phyloP scores from a whole-genome alignment of 2,888 invertebrate genomes.

The Tinea trinotella region DNA sequence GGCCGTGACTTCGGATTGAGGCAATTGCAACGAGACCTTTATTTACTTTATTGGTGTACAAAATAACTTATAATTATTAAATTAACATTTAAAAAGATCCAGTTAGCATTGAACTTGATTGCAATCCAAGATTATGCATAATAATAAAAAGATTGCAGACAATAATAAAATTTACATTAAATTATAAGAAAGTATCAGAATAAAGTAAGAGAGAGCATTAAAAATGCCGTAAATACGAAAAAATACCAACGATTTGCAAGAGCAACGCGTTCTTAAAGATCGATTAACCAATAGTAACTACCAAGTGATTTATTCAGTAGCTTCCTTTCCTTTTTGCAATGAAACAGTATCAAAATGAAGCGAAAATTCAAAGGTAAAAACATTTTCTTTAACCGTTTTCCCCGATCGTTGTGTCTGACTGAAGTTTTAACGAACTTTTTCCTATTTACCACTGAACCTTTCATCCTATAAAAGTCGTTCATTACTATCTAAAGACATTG shows the following conservation, averaged over 20 bases:
- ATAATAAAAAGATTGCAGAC: too few species aligned
- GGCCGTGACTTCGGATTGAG: too few species aligned
- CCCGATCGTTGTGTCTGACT: background rate
- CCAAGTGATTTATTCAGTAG: background rate
- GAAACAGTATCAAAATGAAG: conserved; percentile 6
- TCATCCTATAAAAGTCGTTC: background rate
- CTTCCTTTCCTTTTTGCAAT: conserved; percentile 10
- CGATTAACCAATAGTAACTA: conserved; percentile 1
- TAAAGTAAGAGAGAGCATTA: background rate
- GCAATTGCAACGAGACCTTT: too few species aligned
- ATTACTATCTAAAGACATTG: too few species aligned
- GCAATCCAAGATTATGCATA: too few species aligned
- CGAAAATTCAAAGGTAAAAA: conserved; percentile 13
- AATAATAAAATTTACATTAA: too few species aligned
- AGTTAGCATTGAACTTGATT: too few species aligned
- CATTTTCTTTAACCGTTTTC: background rate
- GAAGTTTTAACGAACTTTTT: conserved; percentile 7
- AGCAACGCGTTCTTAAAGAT: background rate
- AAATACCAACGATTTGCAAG: background rate
- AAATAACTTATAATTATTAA: too few species aligned
- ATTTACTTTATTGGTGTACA: too few species aligned
- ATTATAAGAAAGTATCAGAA: too few species aligned
- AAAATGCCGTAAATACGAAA: background rate
- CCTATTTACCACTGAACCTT: background rate
- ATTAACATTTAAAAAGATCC: too few species aligned